These are phyloP conservation scores for Apus apus DNA, from an alignment of 2,113 vertebrate genomes.

Conservation along the genomic window DNA sequence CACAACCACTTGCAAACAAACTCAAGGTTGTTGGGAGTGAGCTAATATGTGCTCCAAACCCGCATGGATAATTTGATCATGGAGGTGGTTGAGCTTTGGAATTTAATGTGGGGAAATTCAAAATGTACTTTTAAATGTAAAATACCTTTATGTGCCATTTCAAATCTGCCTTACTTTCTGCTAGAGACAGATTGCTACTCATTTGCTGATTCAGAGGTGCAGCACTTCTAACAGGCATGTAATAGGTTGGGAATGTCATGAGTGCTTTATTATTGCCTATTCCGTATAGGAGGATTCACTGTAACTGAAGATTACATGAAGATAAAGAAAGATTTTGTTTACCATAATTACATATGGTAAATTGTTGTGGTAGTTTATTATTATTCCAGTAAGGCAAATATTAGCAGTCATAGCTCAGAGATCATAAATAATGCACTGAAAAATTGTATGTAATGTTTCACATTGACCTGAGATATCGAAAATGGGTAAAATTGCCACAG, in stretches of 20 bases:
- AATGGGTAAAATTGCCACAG: neutral
- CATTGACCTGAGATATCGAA: slow-evolving; percentile 26
- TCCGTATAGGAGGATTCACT: neutral
- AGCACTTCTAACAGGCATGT: neutral
- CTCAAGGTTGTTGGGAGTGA: fast-evolving
- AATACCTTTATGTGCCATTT: neutral
- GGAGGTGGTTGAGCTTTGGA: neutral
- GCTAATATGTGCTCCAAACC: neutral
- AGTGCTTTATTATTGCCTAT: neutral
- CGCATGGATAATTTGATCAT: fast-evolving
- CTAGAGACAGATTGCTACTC: neutral
- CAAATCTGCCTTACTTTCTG: neutral
- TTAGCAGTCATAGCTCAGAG: slow-evolving; percentile 40
- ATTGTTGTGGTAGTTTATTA: slow-evolving; percentile 49
- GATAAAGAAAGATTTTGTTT: slow-evolving; percentile 50
- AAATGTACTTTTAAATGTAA: neutral
- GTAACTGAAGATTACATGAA: slow-evolving; percentile 7
- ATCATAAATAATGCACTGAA: slow-evolving; percentile 45
- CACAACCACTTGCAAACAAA: neutral
- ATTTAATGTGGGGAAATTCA: neutral
- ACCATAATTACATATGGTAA: slow-evolving; percentile 45
- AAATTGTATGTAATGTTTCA: slow-evolving; percentile 33
- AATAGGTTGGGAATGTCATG: neutral
- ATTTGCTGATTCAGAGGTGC: neutral
- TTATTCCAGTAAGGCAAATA: slow-evolving; percentile 39